These are phyloP conservation scores for Chrysopilus asiliformis DNA, from an alignment of 2,888 invertebrate species.

Conservation along the genomic window DNA sequence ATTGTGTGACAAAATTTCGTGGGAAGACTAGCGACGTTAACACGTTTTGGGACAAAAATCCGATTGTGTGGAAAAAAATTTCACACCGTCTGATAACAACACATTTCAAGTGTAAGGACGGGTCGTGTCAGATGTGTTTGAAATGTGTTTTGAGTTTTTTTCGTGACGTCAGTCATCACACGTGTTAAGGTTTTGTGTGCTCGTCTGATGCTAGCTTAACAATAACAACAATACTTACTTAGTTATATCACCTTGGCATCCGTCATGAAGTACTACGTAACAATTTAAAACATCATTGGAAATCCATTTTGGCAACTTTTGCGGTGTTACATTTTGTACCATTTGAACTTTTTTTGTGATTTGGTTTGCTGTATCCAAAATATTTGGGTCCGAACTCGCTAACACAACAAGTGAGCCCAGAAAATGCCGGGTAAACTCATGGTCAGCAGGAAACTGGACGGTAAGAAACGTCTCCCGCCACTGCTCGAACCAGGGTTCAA, in stretches of 20 bases:
- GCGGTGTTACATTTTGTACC: conserved; percentile 58
- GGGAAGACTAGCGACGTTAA: too few relatives aligned
- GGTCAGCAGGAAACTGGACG: conserved; percentile 80
- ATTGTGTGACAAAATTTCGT: too few relatives aligned
- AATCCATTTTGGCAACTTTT: conserved; percentile 76
- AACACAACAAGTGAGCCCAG: conserved; percentile 68
- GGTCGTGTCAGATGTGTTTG: too few relatives aligned
- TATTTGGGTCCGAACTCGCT: conserved; percentile 58
- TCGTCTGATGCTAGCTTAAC: too few relatives aligned
- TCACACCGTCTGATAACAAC: too few relatives aligned
- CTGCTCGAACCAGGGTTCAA: conserved; percentile 89
- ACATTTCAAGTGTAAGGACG: too few relatives aligned
- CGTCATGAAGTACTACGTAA: conserved; percentile 83
- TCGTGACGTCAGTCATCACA: too few relatives aligned
- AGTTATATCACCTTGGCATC: conserved; percentile 48
- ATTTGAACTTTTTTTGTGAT: conserved; percentile 70
- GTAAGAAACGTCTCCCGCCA: conserved; percentile 87
- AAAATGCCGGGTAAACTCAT: conserved; percentile 89
- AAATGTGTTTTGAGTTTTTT: too few relatives aligned
- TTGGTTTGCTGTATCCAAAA: conserved; percentile 67
- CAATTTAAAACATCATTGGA: conserved; percentile 68
- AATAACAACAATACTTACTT: conserved; percentile 44
- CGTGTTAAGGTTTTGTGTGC: too few relatives aligned
- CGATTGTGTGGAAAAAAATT: too few relatives aligned
- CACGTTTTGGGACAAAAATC: too few relatives aligned